Base-by-base conservation (phyloP, 2,113 vertebrate species). In the Emberiza fucata region DNA sequence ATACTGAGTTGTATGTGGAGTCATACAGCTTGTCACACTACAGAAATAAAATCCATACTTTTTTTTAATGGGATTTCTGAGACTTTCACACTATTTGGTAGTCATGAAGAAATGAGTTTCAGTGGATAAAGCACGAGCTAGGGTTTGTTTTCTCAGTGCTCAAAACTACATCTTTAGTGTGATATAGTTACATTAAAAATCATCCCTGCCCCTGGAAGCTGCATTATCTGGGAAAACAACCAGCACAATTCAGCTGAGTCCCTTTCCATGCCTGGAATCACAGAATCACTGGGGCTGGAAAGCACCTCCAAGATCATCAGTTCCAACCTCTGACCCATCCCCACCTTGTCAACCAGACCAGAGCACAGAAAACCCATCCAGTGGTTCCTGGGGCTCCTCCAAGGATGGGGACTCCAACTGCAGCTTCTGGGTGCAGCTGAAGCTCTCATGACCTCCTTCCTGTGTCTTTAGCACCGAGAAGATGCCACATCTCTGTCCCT, bases 11-110 rank as follows among this genome's bases (percentile, higher is more conserved):
- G 39, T 12, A 8, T 12, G 20, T 89, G 29, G 86, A 75, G 45
- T 95, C 94, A 88, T 64, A 70, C 45, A 80, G 39, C 37, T 88
- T 42, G 28, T 61, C 66, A 75, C 44, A 29, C 80, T 79, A 64
- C 56, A 77, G 54, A 48, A 91, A 77, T 86, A 90, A 96, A 95
- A 66, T 25, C 83, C 57, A 24, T 48, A 45, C 19, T 35, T 94
- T 77, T 86, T 60, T 92, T 87, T 86, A 97, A 79, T 70, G 71
- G 50, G 40, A 72, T 95, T 97, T 95, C 86, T 2, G 13, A 77
- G 75, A 90, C 59, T 88, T 84, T 79, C 68, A 73, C 79, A 86
- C 29, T 61, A 18, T 75, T 83, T 4, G 2, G 37, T 39, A 85
- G 59, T 81, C 12, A 11, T 69, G 76, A 86, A 82, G 66, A 66